A percentile compares a stretch with the other conserved stretches of the same genome.
Conservation (phyloP, 2,113 vertebrate genomes). For the Toxotes chatareus region DNA sequence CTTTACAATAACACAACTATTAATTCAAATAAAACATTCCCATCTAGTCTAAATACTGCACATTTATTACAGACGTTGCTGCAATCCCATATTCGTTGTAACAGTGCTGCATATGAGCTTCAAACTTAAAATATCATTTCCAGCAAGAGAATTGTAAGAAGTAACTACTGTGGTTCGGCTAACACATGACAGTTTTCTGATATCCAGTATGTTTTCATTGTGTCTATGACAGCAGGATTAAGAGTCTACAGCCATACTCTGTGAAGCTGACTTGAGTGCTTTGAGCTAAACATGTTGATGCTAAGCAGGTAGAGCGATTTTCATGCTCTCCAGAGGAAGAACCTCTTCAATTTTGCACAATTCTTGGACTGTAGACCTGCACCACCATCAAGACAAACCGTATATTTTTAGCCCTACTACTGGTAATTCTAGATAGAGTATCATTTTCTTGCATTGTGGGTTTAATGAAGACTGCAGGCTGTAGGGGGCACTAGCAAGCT, state of each 20-base stretch:
- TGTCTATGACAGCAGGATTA: background rate
- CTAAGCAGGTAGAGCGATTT: background rate
- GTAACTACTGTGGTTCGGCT: background rate
- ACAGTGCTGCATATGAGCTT: background rate
- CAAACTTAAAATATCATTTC: background rate
- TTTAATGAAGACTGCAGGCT: background rate
- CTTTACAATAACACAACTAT: conserved; percentile 21
- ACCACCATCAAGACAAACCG: background rate
- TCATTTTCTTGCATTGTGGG: background rate
- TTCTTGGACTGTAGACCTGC: background rate
- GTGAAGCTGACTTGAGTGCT: too few species aligned
- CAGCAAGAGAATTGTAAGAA: background rate
- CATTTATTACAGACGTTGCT: conserved; percentile 16
- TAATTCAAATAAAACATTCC: conserved; percentile 33
- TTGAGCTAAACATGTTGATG: background rate
- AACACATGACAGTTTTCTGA: background rate
- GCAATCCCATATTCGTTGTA: background rate
- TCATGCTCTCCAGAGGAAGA: background rate
- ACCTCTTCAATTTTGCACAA: background rate
- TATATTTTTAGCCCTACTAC: background rate
- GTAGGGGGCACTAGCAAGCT: background rate
- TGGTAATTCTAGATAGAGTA: background rate
- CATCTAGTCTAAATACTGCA: conserved; percentile 3
- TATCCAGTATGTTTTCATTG: background rate
- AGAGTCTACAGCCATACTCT: too few species aligned